Conservation (phyloP, 1,140 invertebrate species). For the Drosophila tristis region DNA sequence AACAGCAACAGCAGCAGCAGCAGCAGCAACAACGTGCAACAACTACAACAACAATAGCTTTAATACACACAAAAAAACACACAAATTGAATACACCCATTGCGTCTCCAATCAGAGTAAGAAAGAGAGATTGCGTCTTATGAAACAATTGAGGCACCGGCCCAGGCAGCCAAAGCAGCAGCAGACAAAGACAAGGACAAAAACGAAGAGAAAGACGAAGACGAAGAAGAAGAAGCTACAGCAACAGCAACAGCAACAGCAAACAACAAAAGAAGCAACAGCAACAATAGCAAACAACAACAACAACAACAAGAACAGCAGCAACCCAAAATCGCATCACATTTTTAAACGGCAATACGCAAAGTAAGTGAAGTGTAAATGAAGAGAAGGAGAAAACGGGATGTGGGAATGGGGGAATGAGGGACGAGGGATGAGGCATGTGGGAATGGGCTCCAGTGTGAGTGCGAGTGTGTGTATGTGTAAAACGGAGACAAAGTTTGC, state of each 20-base stretch:
- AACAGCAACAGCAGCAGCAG: slow-evolving; percentile 40
- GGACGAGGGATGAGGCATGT: neutral
- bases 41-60: slow-evolving; percentile 36
- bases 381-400: slow-evolving; percentile 8
- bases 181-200: slow-evolving; percentile 38
- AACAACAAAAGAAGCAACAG: slow-evolving; percentile 24
- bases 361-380: slow-evolving; percentile 69
- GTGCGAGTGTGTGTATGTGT: neutral
- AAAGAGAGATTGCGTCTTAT: slow-evolving; percentile 58
- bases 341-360: slow-evolving; percentile 78
- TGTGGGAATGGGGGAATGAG: neutral
- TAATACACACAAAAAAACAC: slow-evolving; percentile 32
- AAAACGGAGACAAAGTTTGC: too few relatives aligned
- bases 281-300: slow-evolving; percentile 19
- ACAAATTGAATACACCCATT: neutral
- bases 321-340: slow-evolving; percentile 64
- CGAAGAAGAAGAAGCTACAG: slow-evolving; percentile 16
- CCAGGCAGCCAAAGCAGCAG: slow-evolving; percentile 49
- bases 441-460: too few relatives aligned
- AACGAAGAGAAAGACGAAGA: slow-evolving; percentile 23
- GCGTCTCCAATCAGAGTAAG: slow-evolving; percentile 7
- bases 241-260: slow-evolving; percentile 14
- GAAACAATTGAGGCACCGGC: slow-evolving; percentile 76
- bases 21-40: slow-evolving; percentile 49
- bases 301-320: slow-evolving; percentile 1